Evolutionary conservation across 2,113 vertebrate genomes (phyloP).

Genomic region (Tichodroma muraria): DNA sequence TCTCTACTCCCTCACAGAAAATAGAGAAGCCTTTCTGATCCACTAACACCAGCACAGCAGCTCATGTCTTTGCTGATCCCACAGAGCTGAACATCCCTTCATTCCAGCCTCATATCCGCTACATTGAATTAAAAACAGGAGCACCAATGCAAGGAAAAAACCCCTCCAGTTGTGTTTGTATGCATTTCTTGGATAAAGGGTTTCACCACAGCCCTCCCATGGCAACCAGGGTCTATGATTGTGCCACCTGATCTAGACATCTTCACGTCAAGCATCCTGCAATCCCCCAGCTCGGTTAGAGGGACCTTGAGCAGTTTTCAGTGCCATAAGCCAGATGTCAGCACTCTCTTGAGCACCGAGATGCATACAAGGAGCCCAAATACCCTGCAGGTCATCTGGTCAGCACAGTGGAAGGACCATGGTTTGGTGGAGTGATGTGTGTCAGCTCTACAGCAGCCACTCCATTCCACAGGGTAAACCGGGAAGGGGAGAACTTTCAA

Average conservation of each 20-base stretch:
- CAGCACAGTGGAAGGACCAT: background rate
- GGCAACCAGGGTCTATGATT: background rate
- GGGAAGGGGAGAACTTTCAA: background rate
- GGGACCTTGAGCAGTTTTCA: background rate
- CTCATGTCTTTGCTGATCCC: background rate
- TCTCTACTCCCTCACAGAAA: background rate
- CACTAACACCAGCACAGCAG: background rate
- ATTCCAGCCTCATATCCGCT: background rate
- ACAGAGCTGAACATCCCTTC: background rate
- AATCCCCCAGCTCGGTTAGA: background rate
- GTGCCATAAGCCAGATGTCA: background rate
- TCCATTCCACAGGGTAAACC: background rate
- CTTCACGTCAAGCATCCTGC: background rate
- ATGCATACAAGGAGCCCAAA: background rate
- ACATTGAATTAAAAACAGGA: background rate
- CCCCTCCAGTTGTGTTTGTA: background rate
- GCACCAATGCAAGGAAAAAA: background rate
- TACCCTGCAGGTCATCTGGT: background rate
- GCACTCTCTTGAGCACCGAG: background rate
- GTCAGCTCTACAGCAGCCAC: background rate
- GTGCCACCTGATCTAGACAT: background rate
- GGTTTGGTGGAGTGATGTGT: background rate
- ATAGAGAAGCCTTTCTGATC: background rate
- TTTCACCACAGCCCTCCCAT: background rate
- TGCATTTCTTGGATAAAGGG: background rate